Base-by-base conservation (phyloP, 1,140 invertebrate species). In the Drosophila guanche region DNA sequence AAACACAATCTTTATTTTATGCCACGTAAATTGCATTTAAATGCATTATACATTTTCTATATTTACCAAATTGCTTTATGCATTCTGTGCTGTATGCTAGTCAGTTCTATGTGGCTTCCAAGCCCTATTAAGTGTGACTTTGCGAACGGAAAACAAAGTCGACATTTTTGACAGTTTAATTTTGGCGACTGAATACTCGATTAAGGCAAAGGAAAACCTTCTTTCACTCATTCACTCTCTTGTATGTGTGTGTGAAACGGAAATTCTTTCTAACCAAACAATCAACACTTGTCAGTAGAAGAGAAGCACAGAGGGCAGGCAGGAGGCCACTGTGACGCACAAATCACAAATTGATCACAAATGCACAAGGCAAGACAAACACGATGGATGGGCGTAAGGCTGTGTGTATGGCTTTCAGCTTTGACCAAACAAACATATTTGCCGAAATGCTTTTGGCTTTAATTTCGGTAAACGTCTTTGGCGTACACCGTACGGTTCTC, bases 381-480 rank as follows among this genome's bases (percentile, higher is more conserved):
- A 37, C 33, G 29, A 45, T 60, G 52, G 16, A 20, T 20, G 16
- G 16, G 16, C 16, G 16, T 20, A 20, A 20, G 16, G 0, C 16
- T 20, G 16, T 20, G 16, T 20, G 54, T 42, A 45, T 59, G 55
- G 51, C 53, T 70, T 62, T 63, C 63, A 27, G 73, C 62, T 66
- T 70, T 70, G 67, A 70, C 69, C 69, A 72, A 53, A 54, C 68
- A 72, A 78, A 83, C 75, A 84, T 84, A 85, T 76, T 84, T 79
- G 68, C 60, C 61, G 47, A 80, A 80, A 75, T 77, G 81, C 81
- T 77, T 69, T 86, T 86, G 83, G 73, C 83, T 86, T 88, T 86
- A 86, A 86, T 86, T 88, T 86, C 77, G 73, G 46, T 58, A 79
- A 66, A 86, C 70, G 70, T 65, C 51, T 67, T 68, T 68, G 61